Evolutionary conservation across 2,888 invertebrate species (phyloP).

Genomic region (Alviniconcha strummeri): DNA sequence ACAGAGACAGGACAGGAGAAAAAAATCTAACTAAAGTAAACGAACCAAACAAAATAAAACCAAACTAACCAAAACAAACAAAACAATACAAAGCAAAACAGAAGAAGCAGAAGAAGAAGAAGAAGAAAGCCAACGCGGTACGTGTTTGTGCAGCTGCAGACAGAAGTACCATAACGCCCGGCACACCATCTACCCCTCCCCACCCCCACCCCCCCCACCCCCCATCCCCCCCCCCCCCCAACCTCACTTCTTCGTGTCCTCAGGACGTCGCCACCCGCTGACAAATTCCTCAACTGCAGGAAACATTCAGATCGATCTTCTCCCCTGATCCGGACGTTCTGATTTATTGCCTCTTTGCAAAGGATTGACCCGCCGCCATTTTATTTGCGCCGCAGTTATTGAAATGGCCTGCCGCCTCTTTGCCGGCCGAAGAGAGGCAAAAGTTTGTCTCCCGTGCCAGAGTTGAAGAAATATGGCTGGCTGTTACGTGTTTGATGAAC

Average conservation of each 20-base stretch:
- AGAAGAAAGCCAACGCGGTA: not conserved
- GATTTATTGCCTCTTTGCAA: constrained; percentile 24
- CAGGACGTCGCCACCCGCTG: not conserved
- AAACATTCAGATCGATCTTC: constrained; percentile 17
- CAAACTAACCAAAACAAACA: not conserved
- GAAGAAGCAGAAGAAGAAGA: not conserved
- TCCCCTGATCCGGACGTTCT: constrained; percentile 2
- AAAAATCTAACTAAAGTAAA: too few relatives aligned
- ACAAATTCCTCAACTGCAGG: constrained; percentile 16
- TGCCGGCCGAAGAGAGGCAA: not conserved
- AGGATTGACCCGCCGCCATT: constrained; percentile 20
- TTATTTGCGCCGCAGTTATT: constrained; percentile 23
- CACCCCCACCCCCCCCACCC: too few relatives aligned
- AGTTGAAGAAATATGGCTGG: not conserved
- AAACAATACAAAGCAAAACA: not conserved
- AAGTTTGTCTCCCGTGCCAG: not conserved
- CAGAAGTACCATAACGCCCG: not conserved
- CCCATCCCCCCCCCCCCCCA: too few relatives aligned
- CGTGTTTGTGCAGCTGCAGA: not conserved
- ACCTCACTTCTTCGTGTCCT: not conserved
- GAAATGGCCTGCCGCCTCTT: not conserved
- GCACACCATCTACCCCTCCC: too few relatives aligned
- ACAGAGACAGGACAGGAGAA: not conserved
- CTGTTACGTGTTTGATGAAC: not conserved
- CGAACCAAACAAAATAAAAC: too few relatives aligned